A percentile compares a stretch with the other conserved stretches of the same genome.
Evolutionary conservation across 2,797 vertebrate genomes (phyloP).

Genomic region (Naso thynnoides): DNA sequence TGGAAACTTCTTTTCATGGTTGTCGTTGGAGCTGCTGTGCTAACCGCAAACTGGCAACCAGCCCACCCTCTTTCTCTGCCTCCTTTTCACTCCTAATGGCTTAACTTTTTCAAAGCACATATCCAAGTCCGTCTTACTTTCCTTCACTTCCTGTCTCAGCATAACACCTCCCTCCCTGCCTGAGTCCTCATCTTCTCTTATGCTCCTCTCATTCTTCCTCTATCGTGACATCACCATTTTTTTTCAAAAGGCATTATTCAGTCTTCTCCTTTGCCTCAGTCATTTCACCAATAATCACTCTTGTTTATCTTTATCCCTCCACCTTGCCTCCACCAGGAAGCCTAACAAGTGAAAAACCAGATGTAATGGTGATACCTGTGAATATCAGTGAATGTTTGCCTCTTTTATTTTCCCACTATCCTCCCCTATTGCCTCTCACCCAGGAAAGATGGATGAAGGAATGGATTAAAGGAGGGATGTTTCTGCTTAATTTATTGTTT

Average conservation of each 20-base stretch:
- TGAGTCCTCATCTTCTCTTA: background rate
- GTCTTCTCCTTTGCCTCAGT: background rate
- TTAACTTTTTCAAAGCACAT: constrained; percentile 33
- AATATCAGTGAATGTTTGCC: constrained; percentile 3
- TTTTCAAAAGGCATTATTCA: background rate
- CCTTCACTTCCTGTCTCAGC: constrained; percentile 4
- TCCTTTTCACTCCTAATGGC: constrained; percentile 20
- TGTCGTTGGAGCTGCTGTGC: background rate
- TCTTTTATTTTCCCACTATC: constrained; percentile 39
- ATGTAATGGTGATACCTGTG: background rate
- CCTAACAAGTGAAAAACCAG: background rate
- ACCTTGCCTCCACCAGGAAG: background rate
- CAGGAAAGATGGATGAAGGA: constrained; percentile 28
- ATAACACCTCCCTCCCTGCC: background rate
- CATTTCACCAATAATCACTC: background rate
- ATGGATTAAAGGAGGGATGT: constrained; percentile 41
- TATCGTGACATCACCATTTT: background rate
- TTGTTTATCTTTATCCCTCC: background rate
- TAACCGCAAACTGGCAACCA: constrained; percentile 23
- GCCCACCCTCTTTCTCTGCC: background rate
- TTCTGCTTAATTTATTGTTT: constrained; percentile 67
- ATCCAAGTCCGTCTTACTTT: background rate
- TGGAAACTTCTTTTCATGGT: background rate
- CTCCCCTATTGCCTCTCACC: constrained; percentile 50
- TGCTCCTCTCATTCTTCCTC: background rate